Evolutionary conservation across 2,113 vertebrate genomes (phyloP), one percentile per base, ranked within the genome.

Genomic region (Strix uralensis): DNA sequence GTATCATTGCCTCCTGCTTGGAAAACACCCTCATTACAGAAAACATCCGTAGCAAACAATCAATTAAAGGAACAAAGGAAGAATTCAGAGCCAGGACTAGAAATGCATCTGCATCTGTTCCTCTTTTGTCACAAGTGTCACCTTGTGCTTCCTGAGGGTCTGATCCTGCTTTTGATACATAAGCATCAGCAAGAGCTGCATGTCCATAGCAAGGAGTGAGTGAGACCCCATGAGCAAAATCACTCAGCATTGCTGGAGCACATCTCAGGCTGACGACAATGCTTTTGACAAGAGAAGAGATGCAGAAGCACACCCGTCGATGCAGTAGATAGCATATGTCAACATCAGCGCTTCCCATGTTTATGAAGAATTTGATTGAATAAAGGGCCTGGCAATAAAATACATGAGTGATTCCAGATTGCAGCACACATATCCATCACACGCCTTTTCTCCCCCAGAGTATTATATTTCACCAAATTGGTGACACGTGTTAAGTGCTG

Each of bases 41-140:
- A 93, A 67, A 81, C 32, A n/a, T 11, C 0, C 0, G 36, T 27
- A 94, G 91, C 61, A 94, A 96, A 79, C 52, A 63, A 80, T 92
- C 92, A 89, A 80, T 87, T 81, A 87, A 36, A 69, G n/a, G 73
- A 87, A 79, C 61, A 94, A 94, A 91, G 74, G 29, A 55, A 72
- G 29, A 66, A 36, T 42, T 92, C 44, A 30, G 65, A 95, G 65
- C 36, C 40, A 63, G 65, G 63, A 81, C 49, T 46, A 73, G 36
- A 81, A 81, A 95, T 0, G 0, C 44, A 79, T 36, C 52, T 91
- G 91, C 65, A 92, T 46, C 72, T 88, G 61, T 58, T 91, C 36
- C 65, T 75, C 70, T 94, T 83, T 61, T 65, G 54, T 91, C 80
- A 75, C 4, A 1, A 70, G 63, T 49, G 83, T 91, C 91, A 95